Conservation (phyloP, 2,888 invertebrate genomes). For the Priocnemis perturbator region DNA sequence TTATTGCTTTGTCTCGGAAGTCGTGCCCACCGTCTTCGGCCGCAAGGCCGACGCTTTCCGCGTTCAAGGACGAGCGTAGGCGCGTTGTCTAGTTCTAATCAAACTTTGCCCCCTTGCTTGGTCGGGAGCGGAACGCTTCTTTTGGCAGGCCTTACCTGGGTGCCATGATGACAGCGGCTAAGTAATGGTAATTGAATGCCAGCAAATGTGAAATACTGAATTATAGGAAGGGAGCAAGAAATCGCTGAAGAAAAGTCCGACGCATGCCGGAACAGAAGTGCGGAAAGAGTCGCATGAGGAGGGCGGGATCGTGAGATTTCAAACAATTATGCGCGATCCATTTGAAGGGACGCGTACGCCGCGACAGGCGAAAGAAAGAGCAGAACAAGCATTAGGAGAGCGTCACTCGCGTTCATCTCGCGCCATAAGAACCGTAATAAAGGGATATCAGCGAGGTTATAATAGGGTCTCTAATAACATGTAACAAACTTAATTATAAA, state of each 20-base stretch:
- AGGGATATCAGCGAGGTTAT: not conserved
- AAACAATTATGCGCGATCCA: not conserved
- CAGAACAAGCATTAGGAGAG: not conserved
- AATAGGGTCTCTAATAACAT: not conserved
- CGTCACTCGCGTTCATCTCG: not conserved
- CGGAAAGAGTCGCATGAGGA: no score
- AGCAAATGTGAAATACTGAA: no score
- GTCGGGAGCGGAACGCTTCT: no score
- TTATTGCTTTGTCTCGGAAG: constrained; percentile 58
- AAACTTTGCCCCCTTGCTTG: not conserved
- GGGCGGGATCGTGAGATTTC: not conserved
- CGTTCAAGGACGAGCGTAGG: constrained; percentile 35
- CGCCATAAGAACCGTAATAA: not conserved
- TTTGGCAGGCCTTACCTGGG: no score
- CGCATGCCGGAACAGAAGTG: no score
- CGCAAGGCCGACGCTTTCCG: constrained; percentile 40
- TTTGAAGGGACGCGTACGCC: not conserved
- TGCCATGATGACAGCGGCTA: no score
- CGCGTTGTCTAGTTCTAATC: not conserved
- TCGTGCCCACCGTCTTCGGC: constrained; percentile 35
- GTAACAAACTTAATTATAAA: constrained; percentile 6
- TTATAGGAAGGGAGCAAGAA: no score
- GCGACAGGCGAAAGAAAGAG: not conserved
- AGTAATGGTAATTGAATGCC: no score
- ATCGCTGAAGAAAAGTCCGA: no score